Conservation (phyloP, 2,113 vertebrate genomes). For the Fukomys damarensis region DNA sequence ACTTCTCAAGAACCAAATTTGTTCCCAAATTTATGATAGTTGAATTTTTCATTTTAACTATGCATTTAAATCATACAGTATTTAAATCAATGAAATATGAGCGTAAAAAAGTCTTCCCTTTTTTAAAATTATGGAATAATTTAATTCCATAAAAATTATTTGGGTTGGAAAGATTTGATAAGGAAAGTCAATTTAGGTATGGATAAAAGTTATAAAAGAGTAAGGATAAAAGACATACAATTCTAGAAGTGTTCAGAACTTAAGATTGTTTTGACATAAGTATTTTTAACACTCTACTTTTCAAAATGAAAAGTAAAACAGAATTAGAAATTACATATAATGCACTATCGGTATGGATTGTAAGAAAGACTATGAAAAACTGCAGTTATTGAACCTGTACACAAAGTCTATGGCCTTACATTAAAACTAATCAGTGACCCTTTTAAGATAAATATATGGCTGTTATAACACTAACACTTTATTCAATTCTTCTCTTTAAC, state of each 20-base stretch:
- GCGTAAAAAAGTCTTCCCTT: background rate
- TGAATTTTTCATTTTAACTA: slow-evolving; percentile 16
- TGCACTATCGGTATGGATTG: background rate
- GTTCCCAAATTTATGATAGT: background rate
- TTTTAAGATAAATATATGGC: slow-evolving; percentile 24
- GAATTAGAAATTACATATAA: background rate
- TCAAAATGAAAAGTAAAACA: slow-evolving; percentile 14
- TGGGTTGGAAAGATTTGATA: slow-evolving; percentile 3
- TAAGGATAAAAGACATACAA: background rate
- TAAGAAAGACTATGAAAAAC: slow-evolving; percentile 3
- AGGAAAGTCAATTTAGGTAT: slow-evolving; percentile 19
- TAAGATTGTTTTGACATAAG: background rate
- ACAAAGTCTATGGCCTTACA: background rate
- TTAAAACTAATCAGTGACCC: slow-evolving; percentile 45
- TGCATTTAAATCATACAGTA: background rate
- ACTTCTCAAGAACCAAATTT: slow-evolving; percentile 3
- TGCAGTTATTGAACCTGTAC: background rate
- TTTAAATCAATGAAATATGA: slow-evolving; percentile 29
- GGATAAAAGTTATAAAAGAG: slow-evolving; percentile 2
- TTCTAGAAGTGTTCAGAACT: background rate
- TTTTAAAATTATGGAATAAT: no score
- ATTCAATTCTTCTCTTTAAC: slow-evolving; percentile 35
- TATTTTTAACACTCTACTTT: slow-evolving; percentile 7
- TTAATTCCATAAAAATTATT: slow-evolving; percentile 11
- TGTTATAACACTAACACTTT: background rate